Base-by-base conservation (phyloP, 2,888 invertebrate genomes). In the Suillia variegata region DNA sequence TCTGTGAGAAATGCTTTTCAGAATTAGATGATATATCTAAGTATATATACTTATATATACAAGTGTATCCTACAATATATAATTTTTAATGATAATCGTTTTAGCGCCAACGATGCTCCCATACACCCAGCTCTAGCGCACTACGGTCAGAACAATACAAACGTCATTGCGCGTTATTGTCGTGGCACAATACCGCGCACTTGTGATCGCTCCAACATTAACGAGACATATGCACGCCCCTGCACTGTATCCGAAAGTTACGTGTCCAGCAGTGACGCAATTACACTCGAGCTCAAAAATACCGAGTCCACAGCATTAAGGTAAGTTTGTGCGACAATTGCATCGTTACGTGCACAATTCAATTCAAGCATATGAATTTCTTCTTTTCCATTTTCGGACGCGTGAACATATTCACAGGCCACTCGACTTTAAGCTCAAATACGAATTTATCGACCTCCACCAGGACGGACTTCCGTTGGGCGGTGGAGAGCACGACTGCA, bases 401-500 rank as follows among this genome's bases (percentile, higher is more conserved):
- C n/a, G n/a, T n/a, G n/a, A n/a, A n/a, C n/a, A n/a, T n/a, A n/a
- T n/a, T n/a, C n/a, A n/a, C 77, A 93, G 94, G 71, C 92, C 93
- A 0, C 87, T 94, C 50, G 88, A 89, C 70, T 94, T 94, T 79
- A 90, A 91, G 77, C 89, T 93, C 0, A 86, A 92, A 22, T 94
- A 94, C 82, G 94, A 94, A 80, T 94, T 94, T 76, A 93, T 94
- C 45, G 93, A 94, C 78, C 84, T 93, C 8, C 91, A 93, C 71
- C 90, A 93, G 82, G 94, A 93, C 67, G 94, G 94, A 0, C 88
- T 92, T 69, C 87, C 90, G 0, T 89, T 88, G 83, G 90, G 89
- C 6, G 91, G 89, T 4, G 91, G 90, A 0, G 82, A 82, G 48
- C 75, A 81, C 54, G 82, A 81, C 33, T 94, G 94, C 76, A 91